phyloP scores from a whole-genome alignment of 2,888 invertebrate species.

The Scaptomyza cyrtandrae region DNA sequence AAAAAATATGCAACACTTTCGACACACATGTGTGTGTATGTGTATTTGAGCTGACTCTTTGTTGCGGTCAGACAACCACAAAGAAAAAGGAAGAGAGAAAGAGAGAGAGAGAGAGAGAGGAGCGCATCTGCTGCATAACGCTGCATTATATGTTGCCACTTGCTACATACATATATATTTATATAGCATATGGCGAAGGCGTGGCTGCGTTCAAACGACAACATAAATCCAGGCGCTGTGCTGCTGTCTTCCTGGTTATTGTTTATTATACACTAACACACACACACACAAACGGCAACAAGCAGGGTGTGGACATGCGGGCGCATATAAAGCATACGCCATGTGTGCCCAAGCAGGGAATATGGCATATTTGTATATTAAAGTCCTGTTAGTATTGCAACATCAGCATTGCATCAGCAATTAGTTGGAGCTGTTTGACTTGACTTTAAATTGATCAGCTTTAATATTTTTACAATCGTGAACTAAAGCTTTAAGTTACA shows the following conservation, averaged over 20 bases:
- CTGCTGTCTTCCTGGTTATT: conserved; percentile 68
- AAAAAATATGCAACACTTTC: conserved; percentile 65
- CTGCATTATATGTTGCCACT: conserved; percentile 20
- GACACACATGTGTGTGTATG: conserved; percentile 20
- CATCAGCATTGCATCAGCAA: conserved; percentile 40
- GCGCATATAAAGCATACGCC: conserved; percentile 62
- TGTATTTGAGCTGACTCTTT: conserved; percentile 33
- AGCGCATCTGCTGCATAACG: conserved; percentile 46
- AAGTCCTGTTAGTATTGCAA: conserved; percentile 17
- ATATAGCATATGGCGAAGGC: conserved; percentile 36
- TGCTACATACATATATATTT: conserved; percentile 10
- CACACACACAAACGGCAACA: conserved; percentile 3
- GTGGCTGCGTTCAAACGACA: conserved; percentile 51
- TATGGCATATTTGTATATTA: conserved; percentile 58
- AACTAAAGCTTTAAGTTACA: conserved; percentile 7
- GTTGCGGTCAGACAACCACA: conserved; percentile 58
- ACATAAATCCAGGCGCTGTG: conserved; percentile 65
- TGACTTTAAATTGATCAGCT: conserved; percentile 1
- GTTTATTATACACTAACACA: conserved; percentile 60
- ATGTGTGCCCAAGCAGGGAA: conserved; percentile 44
- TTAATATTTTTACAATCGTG: conserved; percentile 15
- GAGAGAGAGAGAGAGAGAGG: too few species aligned
- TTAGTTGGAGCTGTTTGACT: conserved; percentile 25
- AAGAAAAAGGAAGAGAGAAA: conserved; percentile 17
- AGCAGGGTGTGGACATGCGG: conserved; percentile 26